Evolutionary conservation across 2,113 vertebrate species (phyloP).

Genomic region (Larimichthys crocea): DNA sequence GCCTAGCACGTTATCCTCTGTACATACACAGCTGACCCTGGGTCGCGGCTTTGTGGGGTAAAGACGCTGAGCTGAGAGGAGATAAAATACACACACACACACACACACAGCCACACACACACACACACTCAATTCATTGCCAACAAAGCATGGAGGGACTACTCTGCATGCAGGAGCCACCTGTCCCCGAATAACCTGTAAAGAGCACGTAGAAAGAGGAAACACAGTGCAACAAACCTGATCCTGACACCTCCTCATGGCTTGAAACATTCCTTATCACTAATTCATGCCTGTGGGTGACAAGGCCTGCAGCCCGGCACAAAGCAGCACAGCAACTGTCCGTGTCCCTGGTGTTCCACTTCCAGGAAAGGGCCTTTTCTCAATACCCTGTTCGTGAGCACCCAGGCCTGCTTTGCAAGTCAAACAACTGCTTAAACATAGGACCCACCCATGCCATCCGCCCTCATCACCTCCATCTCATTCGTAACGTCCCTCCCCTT

Average conservation of each 20-base stretch:
- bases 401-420: conserved; percentile 84
- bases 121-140: conserved; percentile 29
- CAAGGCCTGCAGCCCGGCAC: conserved; percentile 72
- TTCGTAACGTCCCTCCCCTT: conserved; percentile 16
- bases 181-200: conserved; percentile 76
- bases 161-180: conserved; percentile 60
- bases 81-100: conserved; percentile 64
- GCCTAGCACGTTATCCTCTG: conserved; percentile 57
- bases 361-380: conserved; percentile 61
- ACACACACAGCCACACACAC: conserved; percentile 28
- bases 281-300: conserved; percentile 86
- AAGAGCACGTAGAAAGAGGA: conserved; percentile 71
- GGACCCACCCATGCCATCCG: conserved; percentile 54
- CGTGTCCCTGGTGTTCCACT: conserved; percentile 46
- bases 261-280: conserved; percentile 85
- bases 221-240: conserved; percentile 83
- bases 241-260: conserved; percentile 85
- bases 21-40: conserved; percentile 68
- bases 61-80: conserved; percentile 75
- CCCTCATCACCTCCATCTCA: conserved; percentile 51
- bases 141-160: conserved; percentile 55
- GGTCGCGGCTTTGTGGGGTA: conserved; percentile 77
- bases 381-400: conserved; percentile 38
- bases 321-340: conserved; percentile 57
- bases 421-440: conserved; percentile 78